Conservation (phyloP, 1,140 invertebrate species). For the Drosophila takahashii region DNA sequence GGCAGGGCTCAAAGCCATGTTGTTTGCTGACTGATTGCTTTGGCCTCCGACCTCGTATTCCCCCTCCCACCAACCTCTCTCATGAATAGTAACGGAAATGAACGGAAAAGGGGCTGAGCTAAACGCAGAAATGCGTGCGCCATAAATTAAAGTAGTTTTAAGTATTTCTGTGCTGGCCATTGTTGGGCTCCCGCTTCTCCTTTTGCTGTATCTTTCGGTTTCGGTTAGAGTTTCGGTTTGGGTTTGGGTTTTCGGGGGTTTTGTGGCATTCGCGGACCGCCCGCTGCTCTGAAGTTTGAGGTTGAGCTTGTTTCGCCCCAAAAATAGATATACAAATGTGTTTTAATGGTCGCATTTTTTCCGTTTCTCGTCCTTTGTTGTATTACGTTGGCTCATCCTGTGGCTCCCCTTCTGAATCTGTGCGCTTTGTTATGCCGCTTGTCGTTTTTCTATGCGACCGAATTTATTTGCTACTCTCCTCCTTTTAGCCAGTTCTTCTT, state of each 20-base stretch:
- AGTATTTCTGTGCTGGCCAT: conserved; percentile 51
- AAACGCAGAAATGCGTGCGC: conserved; percentile 78
- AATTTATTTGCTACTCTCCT: conserved; percentile 70
- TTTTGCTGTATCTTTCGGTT: conserved; percentile 29
- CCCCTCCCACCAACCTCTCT: background rate
- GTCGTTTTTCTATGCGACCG: conserved; percentile 80
- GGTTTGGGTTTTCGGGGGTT: conserved; percentile 32
- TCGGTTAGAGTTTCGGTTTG: conserved; percentile 16
- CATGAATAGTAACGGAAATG: conserved; percentile 49
- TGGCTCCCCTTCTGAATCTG: conserved; percentile 50
- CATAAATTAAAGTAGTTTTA: conserved; percentile 83
- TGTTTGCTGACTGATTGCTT: conserved; percentile 78
- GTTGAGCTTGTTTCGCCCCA: conserved; percentile 61
- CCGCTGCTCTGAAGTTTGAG: conserved; percentile 48
- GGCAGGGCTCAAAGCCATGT: conserved; percentile 55
- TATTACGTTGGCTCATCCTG: conserved; percentile 44
- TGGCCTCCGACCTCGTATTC: conserved; percentile 29
- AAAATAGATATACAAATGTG: conserved; percentile 83
- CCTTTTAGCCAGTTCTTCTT: conserved; percentile 14
- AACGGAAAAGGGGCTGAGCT: conserved; percentile 48
- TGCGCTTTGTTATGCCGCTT: conserved; percentile 80
- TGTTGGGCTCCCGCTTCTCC: conserved; percentile 6
- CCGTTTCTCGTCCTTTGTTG: conserved; percentile 44
- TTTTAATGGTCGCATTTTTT: conserved; percentile 79
- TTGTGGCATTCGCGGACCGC: conserved; percentile 47